Base-by-base conservation (phyloP, 2,113 vertebrate genomes). In the Paramisgurnus dabryanus region DNA sequence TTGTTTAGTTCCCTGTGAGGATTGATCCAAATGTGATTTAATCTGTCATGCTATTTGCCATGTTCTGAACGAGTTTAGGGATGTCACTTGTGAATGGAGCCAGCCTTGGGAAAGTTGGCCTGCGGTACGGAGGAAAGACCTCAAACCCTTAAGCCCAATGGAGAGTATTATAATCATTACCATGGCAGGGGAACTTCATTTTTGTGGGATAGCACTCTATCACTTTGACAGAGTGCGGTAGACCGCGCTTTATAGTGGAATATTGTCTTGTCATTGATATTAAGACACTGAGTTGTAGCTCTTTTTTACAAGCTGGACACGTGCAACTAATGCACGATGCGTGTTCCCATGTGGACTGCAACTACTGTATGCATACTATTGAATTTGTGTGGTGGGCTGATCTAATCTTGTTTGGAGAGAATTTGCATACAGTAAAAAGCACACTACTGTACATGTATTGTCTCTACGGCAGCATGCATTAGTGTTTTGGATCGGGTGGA, bases 151-250 rank as follows among this genome's bases (percentile, higher is more conserved):
- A 58, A 75, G 61, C 41, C 65, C 84, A 69, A 69, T 40, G 41
- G 49, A 50, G 41, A 81, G 55, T 55, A 15, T 79, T 68, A 65
- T 67, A 67, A 39, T 76, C 76, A 81, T 47, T 45, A 18, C 9
- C 53, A 34, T 17, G 58, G 81, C 78, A 75, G 64, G 86, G 80
- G 68, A 74, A 78, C 66, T 64, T 15, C 12, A 70, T 63, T 67
- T 82, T 57, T 76, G 60, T 17, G 81, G 68, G 53, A 53, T 81
- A 81, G 76, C 80, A 80, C 63, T 86, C 80, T 11, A 72, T 87
- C 78, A 85, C 64, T 67, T 9, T 67, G 76, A 61, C 39, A 73
- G 72, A 84, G 18, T 63, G 72, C 7, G 72, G 57, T 75, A 4
- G 57, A 49, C 72, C 85, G 77, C 83, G 78, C 43, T 57, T 80